Percentiles rank a stretch among this genome's conserved stretches.
phyloP scores from a whole-genome alignment of 2,113 vertebrate genomes.

The Sebastes schlegelii region DNA sequence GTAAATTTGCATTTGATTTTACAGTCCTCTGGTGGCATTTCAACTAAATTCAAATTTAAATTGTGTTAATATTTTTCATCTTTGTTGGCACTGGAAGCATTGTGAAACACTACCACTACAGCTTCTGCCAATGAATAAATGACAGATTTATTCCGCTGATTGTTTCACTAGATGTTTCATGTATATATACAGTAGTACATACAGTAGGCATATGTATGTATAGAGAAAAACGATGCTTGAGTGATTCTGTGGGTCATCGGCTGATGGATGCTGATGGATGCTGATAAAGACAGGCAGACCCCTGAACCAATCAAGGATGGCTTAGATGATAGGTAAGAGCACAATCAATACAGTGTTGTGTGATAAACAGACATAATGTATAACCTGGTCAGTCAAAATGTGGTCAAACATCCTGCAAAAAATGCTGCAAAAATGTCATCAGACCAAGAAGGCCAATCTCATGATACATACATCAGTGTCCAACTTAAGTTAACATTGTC shows the following conservation, averaged over 20 bases:
- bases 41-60: conserved; percentile 47
- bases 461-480: background rate
- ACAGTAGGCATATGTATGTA: too few relatives aligned
- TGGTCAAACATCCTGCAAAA: background rate
- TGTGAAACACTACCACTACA: conserved; percentile 13
- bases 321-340: background rate
- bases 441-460: background rate
- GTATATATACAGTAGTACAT: background rate
- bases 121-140: background rate
- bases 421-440: background rate
- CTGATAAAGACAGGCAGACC: background rate
- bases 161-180: background rate
- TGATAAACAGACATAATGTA: background rate
- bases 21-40: conserved; percentile 50
- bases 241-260: background rate
- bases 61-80: conserved; percentile 31
- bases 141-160: background rate
- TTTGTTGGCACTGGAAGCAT: conserved; percentile 9
- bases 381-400: conserved; percentile 1
- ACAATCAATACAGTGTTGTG: conserved; percentile 3
- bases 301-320: background rate
- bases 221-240: background rate
- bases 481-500: too few relatives aligned
- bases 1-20: conserved; percentile 64
- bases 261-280: background rate